Evolutionary conservation across 2,113 vertebrate genomes (phyloP).

Genomic region (Oncorhynchus tshawytscha): DNA sequence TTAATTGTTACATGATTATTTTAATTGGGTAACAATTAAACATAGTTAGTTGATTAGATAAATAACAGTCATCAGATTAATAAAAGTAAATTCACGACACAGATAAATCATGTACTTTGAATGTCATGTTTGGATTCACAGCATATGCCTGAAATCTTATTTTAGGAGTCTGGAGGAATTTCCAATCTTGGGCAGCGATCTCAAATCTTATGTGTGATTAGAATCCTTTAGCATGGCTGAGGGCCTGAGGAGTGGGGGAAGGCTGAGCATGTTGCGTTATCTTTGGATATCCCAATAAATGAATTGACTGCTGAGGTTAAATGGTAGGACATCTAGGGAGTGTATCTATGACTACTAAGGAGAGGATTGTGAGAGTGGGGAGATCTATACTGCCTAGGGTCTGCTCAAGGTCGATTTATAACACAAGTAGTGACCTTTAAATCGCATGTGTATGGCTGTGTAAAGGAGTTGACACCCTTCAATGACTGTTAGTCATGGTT

Average conservation of each 20-base stretch:
- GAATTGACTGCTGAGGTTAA: constrained; percentile 54
- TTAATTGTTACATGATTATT: too few relatives aligned
- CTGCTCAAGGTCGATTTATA: too few relatives aligned
- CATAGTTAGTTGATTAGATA: too few relatives aligned
- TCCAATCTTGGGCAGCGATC: constrained; percentile 53
- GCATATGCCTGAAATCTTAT: constrained; percentile 39
- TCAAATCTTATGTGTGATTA: constrained; percentile 55
- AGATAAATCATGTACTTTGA: constrained; percentile 69
- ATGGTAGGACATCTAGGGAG: constrained; percentile 41
- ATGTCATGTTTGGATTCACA: constrained; percentile 39
- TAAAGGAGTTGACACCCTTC: too few relatives aligned
- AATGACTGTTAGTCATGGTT: too few relatives aligned
- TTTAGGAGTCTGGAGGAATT: constrained; percentile 48
- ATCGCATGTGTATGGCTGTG: too few relatives aligned
- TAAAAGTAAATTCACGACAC: not conserved
- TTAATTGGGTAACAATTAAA: too few relatives aligned
- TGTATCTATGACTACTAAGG: constrained; percentile 34
- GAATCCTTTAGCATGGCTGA: constrained; percentile 49
- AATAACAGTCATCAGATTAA: too few relatives aligned
- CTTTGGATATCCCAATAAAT: constrained; percentile 42
- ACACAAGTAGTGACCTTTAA: too few relatives aligned
- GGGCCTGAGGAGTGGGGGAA: constrained; percentile 16
- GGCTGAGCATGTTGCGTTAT: constrained; percentile 40
- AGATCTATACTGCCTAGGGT: too few relatives aligned
- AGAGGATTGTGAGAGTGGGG: not conserved